Evolutionary conservation across 2,797 vertebrate genomes (phyloP).

Genomic region (Hypotaenidia okinawae): DNA sequence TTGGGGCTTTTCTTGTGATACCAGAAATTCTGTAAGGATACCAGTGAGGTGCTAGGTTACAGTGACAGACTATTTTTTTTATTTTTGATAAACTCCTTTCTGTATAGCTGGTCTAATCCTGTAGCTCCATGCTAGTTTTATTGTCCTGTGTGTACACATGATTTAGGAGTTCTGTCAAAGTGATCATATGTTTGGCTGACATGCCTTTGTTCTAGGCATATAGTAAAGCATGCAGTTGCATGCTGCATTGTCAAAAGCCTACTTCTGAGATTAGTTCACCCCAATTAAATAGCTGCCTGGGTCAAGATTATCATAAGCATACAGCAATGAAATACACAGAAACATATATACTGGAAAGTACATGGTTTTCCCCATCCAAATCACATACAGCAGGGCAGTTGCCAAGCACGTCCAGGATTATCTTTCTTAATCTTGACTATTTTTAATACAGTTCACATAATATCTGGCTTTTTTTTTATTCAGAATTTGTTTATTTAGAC

Average conservation of each 20-base stretch:
- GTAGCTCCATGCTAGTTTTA: background rate
- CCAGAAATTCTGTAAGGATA: background rate
- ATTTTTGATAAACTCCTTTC: background rate
- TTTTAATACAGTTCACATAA: background rate
- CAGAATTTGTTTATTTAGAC: background rate
- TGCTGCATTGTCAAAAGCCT: background rate
- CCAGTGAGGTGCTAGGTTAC: background rate
- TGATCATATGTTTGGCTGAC: background rate
- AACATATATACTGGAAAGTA: background rate
- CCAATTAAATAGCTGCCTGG: background rate
- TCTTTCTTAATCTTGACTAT: background rate
- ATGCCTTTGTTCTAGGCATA: background rate
- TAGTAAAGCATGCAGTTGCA: background rate
- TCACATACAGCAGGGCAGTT: background rate
- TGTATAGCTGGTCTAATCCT: background rate
- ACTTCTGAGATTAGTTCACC: background rate
- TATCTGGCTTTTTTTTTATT: background rate
- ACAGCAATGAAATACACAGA: background rate
- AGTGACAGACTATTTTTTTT: background rate
- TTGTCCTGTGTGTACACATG: background rate
- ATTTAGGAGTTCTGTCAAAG: background rate
- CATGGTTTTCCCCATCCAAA: background rate
- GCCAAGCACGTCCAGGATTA: background rate
- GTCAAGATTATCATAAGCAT: background rate
- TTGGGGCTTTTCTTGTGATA: background rate